Percentiles rank a stretch among this genome's conserved stretches.
phyloP scores from a whole-genome alignment of 1,140 invertebrate genomes.

The Neodiprion virginianus region DNA sequence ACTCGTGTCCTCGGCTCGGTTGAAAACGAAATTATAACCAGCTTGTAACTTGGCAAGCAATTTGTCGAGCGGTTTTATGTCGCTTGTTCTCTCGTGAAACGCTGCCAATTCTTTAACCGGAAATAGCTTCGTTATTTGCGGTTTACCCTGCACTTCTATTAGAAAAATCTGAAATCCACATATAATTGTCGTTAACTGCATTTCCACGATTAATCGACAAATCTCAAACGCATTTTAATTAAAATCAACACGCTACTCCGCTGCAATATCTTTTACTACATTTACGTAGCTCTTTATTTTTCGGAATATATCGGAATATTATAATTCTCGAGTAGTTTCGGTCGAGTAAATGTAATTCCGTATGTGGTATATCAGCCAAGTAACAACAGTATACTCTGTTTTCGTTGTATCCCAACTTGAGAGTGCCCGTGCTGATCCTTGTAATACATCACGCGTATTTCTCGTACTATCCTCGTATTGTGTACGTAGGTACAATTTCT shows the following conservation, averaged over 20 bases:
- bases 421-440: no score
- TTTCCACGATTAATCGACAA: no score
- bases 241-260: background rate
- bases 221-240: background rate
- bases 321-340: no score
- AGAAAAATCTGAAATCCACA: slow-evolving; percentile 37
- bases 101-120: slow-evolving; percentile 42
- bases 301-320: background rate
- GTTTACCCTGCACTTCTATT: slow-evolving; percentile 36
- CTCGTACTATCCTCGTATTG: no score
- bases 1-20: slow-evolving; percentile 40
- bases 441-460: no score
- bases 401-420: no score
- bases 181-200: background rate
- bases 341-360: no score
- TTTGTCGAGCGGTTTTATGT: slow-evolving; percentile 43
- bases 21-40: slow-evolving; percentile 50
- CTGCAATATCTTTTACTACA: no score
- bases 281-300: no score
- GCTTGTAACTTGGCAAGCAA: slow-evolving; percentile 47
- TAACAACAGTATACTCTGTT: no score
- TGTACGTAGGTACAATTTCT: no score
- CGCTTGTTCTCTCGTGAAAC: slow-evolving; percentile 30
- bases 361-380: no score
- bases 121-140: slow-evolving; percentile 47